Evolutionary conservation across 2,797 vertebrate species (phyloP).

Genomic region (Schizopygopsis pylzovi): DNA sequence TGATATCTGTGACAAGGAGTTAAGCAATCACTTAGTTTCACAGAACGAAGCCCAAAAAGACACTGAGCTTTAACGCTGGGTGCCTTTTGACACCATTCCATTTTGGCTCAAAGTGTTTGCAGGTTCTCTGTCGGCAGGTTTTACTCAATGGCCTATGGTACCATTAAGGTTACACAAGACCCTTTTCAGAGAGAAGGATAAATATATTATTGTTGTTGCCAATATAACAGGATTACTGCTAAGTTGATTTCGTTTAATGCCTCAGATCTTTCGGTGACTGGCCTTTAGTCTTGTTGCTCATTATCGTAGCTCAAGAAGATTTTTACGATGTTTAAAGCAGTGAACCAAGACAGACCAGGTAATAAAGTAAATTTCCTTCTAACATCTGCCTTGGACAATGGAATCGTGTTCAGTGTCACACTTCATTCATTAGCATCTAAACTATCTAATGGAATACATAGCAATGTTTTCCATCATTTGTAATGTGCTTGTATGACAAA

Average conservation of each 20-base stretch:
- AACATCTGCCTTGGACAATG: slow-evolving; percentile 26
- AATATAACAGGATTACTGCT: slow-evolving; percentile 2
- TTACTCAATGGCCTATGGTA: slow-evolving; percentile 5
- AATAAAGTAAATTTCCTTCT: slow-evolving; percentile 31
- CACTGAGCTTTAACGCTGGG: background rate
- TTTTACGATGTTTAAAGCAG: slow-evolving; percentile 31
- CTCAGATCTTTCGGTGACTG: slow-evolving; percentile 15
- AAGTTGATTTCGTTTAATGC: slow-evolving; percentile 36
- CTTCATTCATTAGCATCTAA: slow-evolving; percentile 26
- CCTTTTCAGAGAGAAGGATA: slow-evolving; percentile 16
- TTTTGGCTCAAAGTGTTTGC: slow-evolving; percentile 25
- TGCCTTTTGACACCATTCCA: slow-evolving; percentile 21
- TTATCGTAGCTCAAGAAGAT: slow-evolving; percentile 10
- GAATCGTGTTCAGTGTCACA: slow-evolving; percentile 18
- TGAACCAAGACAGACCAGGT: slow-evolving; percentile 3
- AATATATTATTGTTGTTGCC: slow-evolving; percentile 28
- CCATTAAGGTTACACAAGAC: slow-evolving; percentile 29
- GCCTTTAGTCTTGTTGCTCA: slow-evolving; percentile 12
- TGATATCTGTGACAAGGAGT: slow-evolving; percentile 41
- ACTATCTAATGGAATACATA: slow-evolving; percentile 21
- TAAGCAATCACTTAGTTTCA: slow-evolving; percentile 62
- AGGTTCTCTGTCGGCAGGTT: slow-evolving; percentile 2
- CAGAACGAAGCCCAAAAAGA: slow-evolving; percentile 74
- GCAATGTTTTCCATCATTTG: slow-evolving; percentile 19
- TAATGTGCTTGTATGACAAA: background rate